These are phyloP conservation scores for Sitophilus oryzae DNA, from an alignment of 1,140 invertebrate species.

Conservation along the genomic window DNA sequence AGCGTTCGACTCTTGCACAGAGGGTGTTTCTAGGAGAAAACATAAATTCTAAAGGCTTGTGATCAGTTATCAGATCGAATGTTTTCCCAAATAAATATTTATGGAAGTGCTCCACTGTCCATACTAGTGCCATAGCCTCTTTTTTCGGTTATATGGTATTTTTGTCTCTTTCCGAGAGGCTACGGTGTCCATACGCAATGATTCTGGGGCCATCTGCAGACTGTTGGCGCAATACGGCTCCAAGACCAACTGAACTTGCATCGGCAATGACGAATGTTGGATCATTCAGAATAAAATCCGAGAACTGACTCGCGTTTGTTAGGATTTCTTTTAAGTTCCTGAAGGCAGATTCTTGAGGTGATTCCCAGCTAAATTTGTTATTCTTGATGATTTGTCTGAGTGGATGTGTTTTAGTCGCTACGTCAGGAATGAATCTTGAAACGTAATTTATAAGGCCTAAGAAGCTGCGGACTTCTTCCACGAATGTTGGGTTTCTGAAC, in stretches of 20 bases:
- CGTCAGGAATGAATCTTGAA: too few species aligned
- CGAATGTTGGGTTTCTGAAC: too few species aligned
- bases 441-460: too few species aligned
- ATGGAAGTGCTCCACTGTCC: constrained; percentile 28
- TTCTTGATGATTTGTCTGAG: too few species aligned
- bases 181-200: constrained; percentile 40
- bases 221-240: not conserved
- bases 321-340: too few species aligned
- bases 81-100: constrained; percentile 23
- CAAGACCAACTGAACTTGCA: not conserved
- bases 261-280: not conserved
- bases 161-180: constrained; percentile 39
- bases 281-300: constrained; percentile 2
- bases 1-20: constrained; percentile 37
- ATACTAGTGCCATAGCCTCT: constrained; percentile 39
- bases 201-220: constrained; percentile 13
- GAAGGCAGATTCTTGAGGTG: too few species aligned
- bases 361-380: too few species aligned
- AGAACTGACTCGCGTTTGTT: too few species aligned
- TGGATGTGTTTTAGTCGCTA: too few species aligned
- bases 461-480: too few species aligned
- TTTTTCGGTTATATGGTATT: constrained; percentile 44
- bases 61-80: constrained; percentile 37
- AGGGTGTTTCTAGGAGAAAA: constrained; percentile 25
- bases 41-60: constrained; percentile 33